Percentiles rank a stretch among this genome's conserved stretches.
These are phyloP conservation scores for Mus pahari DNA, from an alignment of 2,113 vertebrate genomes.

Conservation along the genomic window DNA sequence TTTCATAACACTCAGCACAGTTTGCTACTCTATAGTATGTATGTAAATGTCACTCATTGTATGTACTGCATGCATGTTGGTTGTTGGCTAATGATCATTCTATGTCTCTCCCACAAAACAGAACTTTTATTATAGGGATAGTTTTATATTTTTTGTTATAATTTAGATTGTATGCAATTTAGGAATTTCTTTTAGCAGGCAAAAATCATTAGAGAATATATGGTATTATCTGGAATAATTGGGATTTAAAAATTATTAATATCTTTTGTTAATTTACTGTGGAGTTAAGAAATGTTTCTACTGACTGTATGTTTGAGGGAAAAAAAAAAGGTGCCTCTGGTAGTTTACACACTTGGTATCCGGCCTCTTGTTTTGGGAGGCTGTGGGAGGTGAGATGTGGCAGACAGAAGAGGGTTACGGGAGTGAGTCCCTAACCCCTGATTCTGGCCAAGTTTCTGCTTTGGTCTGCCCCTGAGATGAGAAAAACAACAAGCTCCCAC, in stretches of 20 bases:
- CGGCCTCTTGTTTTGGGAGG: neutral
- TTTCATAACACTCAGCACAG: neutral
- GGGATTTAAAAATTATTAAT: slow-evolving; percentile 23
- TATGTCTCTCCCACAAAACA: neutral
- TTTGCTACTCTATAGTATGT: neutral
- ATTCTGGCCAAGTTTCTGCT: neutral
- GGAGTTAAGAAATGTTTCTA: neutral
- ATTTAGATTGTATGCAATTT: too few species aligned
- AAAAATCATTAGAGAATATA: neutral
- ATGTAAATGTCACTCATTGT: neutral
- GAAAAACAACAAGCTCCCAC: too few species aligned
- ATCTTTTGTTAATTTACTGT: neutral
- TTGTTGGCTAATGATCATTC: neutral
- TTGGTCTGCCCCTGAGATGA: neutral
- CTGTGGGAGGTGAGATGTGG: neutral
- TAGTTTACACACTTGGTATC: neutral
- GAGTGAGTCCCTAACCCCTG: neutral
- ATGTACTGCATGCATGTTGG: neutral
- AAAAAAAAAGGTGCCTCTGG: neutral
- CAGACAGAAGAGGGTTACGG: neutral
- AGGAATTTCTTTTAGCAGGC: neutral
- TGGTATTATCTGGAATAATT: neutral
- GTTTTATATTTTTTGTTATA: neutral
- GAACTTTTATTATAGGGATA: neutral
- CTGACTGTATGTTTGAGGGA: neutral